Evolutionary conservation across 2,888 invertebrate species (phyloP), one percentile per base, ranked within the genome.

Genomic region (Acheta domesticus): DNA sequence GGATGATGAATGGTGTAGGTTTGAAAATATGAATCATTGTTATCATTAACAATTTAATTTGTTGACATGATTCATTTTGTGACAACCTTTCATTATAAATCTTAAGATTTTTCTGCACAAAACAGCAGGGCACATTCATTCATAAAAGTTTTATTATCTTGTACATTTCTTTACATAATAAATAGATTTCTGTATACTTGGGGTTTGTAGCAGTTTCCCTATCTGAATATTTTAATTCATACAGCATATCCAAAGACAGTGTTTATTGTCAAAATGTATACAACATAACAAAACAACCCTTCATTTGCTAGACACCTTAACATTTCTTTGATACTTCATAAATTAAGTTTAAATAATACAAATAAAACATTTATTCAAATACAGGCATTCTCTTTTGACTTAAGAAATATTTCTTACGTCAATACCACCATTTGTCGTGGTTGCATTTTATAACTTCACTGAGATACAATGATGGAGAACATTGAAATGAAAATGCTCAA

Each of bases 371-470:
- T 19, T 62, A 62, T 62, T 62, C 62, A 62, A 62, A 19, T 62
- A 14, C 62, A 62, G 62, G 62, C 62, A 62, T 62, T n/a, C 62
- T 62, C n/a, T 62, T n/a, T n/a, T 62, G 16, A 62, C 62, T 19
- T 62, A 19, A 62, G n/a, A 62, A 19, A 19, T n/a, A 19, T 19
- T 62, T 19, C 62, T 77, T 77, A 79, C 79, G 74, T 77, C 79
- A 79, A 77, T 77, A 79, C 75, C 76, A 76, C 75, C 79, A 77
- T 73, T 76, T 48, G 23, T 50, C 36, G 75, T 62, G 74, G 48
- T 50, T 50, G 75, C 49, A 75, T 79, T 23, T 36, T 23, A 50
- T 77, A 62, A n/a, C 77, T 50, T 50, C 21, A 62, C 62, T 50
- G 8, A 21, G 8, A 77, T 23, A 50, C 19, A 77, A 12, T 49